These are phyloP conservation scores for Dicaeum eximium DNA, from an alignment of 2,113 vertebrate genomes.

Conservation along the genomic window DNA sequence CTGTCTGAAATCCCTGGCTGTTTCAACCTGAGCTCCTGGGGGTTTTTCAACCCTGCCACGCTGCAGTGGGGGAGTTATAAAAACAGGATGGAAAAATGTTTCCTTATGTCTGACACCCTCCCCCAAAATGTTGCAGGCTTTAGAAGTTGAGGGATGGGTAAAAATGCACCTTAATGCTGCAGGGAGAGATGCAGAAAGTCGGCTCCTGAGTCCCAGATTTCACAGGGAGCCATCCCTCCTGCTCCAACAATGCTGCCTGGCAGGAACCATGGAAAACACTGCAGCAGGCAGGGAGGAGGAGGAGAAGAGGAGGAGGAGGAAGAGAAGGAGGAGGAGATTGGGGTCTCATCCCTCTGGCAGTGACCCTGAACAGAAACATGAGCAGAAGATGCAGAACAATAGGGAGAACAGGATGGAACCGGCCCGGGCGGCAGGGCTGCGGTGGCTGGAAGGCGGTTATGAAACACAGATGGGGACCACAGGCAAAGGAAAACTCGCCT, in stretches of 20 bases:
- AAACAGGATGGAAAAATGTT: background rate
- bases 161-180: background rate
- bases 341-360: background rate
- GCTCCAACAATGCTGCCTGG: background rate
- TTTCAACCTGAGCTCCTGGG: background rate
- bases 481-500: background rate
- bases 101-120: background rate
- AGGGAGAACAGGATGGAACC: background rate
- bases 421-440: background rate
- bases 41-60: background rate
- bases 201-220: background rate
- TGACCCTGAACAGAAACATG: background rate
- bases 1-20: background rate
- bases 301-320: background rate
- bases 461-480: background rate
- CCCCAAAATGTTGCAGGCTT: rapidly evolving
- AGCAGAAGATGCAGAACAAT: background rate
- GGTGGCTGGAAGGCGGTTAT: background rate
- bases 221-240: background rate
- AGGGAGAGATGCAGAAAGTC: background rate
- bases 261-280: background rate
- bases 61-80: background rate
- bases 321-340: background rate
- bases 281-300: background rate
- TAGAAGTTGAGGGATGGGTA: background rate